phyloP scores from a whole-genome alignment of 2,888 invertebrate species.

The Zelleria hepariella region DNA sequence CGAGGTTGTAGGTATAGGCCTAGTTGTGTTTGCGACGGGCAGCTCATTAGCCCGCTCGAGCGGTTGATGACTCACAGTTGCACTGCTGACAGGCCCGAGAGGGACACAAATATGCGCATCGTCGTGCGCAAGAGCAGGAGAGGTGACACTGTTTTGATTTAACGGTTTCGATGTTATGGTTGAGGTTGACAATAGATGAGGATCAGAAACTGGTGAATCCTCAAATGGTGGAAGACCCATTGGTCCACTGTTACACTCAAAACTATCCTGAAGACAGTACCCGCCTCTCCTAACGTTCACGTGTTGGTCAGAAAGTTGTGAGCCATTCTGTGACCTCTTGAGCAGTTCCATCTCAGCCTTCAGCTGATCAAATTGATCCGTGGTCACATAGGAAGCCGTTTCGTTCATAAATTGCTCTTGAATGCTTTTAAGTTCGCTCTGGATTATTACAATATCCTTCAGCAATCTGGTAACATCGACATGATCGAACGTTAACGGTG shows the following conservation, averaged over 20 bases:
- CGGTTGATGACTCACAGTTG: not conserved
- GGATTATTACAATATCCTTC: constrained; percentile 10
- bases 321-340: not conserved
- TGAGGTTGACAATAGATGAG: no score
- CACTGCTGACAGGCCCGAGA: not conserved
- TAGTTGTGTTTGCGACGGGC: not conserved
- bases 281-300: not conserved
- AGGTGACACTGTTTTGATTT: no score
- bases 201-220: not conserved
- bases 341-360: constrained; percentile 7
- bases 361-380: constrained; percentile 4
- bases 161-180: not conserved
- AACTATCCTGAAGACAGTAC: not conserved
- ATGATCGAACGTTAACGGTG: constrained; percentile 16
- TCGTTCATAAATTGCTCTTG: not conserved
- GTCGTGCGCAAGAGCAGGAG: not conserved
- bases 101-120: not conserved
- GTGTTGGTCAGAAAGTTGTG: not conserved
- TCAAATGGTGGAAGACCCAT: not conserved
- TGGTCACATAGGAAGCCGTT: constrained; percentile 5
- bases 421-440: constrained; percentile 7
- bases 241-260: not conserved
- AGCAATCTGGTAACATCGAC: constrained; percentile 12
- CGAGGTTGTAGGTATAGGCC: not conserved
- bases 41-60: not conserved